Evolutionary conservation across 2,888 invertebrate species (phyloP), one percentile per base, ranked within the genome.

Genomic region (Scelioninae gen. 1): DNA sequence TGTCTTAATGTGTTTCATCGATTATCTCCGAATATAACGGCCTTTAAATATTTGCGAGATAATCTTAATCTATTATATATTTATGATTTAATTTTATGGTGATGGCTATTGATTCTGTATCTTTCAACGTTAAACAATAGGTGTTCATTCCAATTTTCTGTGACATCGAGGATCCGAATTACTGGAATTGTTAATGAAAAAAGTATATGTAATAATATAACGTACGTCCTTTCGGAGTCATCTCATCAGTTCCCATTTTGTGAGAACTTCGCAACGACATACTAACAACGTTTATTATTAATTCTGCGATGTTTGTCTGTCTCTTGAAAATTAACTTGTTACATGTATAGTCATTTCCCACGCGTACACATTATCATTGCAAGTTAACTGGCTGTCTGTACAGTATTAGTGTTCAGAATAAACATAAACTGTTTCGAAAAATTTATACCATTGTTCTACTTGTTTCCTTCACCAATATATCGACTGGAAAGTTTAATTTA

Each of bases 111-210:
- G 80, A 88, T 85, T 80, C 76, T 86, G 81, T 84, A 86, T 85
- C 63, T 79, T 81, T 88, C 86, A 85, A 83, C 84, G 81, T 88
- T 87, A 87, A 45, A 85, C 86, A 84, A 86, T 91, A 90, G 89
- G 82, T 88, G 89, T 78, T 91, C 91, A 90, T 91, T 91, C 90
- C 91, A 90, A 88, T 84, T 90, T 87, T 91, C 89, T 90, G 90
- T 88, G 83, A 87, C 88, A 86, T 88, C 90, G 88, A 91, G 90
- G 89, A 91, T 88, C 65, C 34, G 83, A 71, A 86, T 76, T 76
- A 60, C 84, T 84, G 84, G 80, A 84, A 78, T 72, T 38, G n/a
- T n/a, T n/a, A n/a, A n/a, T n/a, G n/a, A n/a, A n/a, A n/a, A n/a
- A 38, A 32, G 10, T 16, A 34, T 47, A 31, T 13, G 2, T 38